Evolutionary conservation across 64 coral and sea anemone species (phyloP).

Genomic region (Platygyra sinensis): DNA sequence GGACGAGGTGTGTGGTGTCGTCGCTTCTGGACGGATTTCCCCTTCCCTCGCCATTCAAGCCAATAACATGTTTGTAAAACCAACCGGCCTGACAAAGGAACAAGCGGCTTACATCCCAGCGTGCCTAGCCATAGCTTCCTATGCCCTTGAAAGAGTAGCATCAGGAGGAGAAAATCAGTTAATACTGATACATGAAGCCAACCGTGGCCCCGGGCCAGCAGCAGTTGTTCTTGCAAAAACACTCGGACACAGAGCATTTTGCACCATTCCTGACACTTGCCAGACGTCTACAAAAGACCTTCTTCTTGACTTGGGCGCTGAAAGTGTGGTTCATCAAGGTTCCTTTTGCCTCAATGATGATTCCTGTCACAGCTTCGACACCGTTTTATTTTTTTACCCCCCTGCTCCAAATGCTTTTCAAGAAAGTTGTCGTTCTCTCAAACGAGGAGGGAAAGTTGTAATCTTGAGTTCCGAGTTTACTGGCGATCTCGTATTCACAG

Average conservation of each 20-base stretch:
- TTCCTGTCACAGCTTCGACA: constrained; percentile 23
- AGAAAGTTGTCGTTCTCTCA: constrained; percentile 27
- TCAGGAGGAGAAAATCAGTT: neutral
- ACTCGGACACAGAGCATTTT: constrained; percentile 56
- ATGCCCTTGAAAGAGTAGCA: constrained; percentile 30
- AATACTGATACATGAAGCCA: constrained; percentile 61
- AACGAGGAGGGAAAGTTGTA: constrained; percentile 33
- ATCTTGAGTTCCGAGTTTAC: constrained; percentile 22
- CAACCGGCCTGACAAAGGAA: constrained; percentile 3
- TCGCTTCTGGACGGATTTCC: constrained; percentile 2
- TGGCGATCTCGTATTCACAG: constrained; percentile 40
- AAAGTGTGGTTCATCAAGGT: constrained; percentile 4
- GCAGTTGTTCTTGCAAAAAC: constrained; percentile 51
- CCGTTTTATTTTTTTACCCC: constrained; percentile 40
- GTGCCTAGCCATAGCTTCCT: neutral
- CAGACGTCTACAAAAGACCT: neutral
- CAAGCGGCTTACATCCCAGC: constrained; percentile 24
- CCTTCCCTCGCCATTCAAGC: neutral
- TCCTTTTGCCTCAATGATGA: neutral
- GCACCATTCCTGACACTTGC: constrained; percentile 36
- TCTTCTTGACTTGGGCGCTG: constrained; percentile 26
- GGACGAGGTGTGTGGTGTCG: constrained; percentile 46
- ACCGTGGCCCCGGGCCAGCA: constrained; percentile 43
- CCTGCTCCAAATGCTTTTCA: constrained; percentile 50
- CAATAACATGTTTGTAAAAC: constrained; percentile 24